These are phyloP conservation scores for Mycalesis mineus DNA, from an alignment of 2,888 invertebrate genomes.

Conservation along the genomic window DNA sequence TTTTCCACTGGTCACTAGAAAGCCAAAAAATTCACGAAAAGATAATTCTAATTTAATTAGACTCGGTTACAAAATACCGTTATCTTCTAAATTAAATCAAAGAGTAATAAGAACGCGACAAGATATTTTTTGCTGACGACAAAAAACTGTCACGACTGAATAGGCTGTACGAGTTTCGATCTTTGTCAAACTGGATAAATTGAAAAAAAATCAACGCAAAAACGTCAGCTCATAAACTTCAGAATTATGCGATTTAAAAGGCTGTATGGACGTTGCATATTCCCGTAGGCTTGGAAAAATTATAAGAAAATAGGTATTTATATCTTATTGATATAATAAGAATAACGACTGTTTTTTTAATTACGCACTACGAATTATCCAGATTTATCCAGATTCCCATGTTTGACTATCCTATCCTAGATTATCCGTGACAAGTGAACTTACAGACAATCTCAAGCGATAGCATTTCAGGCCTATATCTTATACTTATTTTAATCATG, in stretches of 20 bases:
- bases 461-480: too few relatives aligned
- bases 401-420: too few relatives aligned
- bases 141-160: constrained; percentile 7
- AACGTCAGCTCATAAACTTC: background rate
- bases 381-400: too few relatives aligned
- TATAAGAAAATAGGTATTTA: too few relatives aligned
- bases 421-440: too few relatives aligned
- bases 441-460: too few relatives aligned
- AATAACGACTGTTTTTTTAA: too few relatives aligned
- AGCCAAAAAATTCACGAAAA: background rate
- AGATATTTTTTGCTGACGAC: background rate
- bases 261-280: background rate
- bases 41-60: constrained; percentile 2
- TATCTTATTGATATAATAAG: too few relatives aligned
- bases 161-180: constrained; percentile 1
- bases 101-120: constrained; percentile 1
- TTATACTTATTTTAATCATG: too few relatives aligned
- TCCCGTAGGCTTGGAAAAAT: too few relatives aligned
- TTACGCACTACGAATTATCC: too few relatives aligned
- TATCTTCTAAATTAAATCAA: constrained; percentile 2
- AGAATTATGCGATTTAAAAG: background rate
- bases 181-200: background rate
- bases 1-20: background rate
- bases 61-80: background rate
- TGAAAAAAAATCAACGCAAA: background rate